Conservation (phyloP, 2,113 vertebrate species). For the Pygoscelis antarcticus region DNA sequence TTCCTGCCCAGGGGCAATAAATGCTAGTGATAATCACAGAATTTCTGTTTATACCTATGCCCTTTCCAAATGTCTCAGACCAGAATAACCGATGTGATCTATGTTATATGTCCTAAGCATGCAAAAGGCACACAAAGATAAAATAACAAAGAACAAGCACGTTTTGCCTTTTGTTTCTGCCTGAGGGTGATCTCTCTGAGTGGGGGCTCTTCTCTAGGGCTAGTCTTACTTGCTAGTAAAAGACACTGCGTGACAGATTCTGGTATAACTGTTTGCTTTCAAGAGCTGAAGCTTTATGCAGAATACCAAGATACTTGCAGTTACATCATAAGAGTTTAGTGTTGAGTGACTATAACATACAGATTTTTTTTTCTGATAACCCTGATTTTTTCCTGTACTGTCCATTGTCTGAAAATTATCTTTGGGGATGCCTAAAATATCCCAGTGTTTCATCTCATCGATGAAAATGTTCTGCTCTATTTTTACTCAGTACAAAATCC, state of each 20-base stretch:
- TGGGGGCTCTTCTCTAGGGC: not conserved
- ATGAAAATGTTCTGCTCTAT: constrained; percentile 57
- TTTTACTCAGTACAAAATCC: constrained; percentile 46
- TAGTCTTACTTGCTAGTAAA: not conserved
- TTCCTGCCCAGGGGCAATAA: not conserved
- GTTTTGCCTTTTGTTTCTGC: not conserved
- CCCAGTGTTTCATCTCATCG: not conserved
- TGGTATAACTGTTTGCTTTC: not conserved
- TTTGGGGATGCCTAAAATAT: constrained; percentile 44
- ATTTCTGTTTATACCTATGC: not conserved
- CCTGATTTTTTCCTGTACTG: not conserved
- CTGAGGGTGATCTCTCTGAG: not conserved
- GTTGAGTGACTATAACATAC: not conserved
- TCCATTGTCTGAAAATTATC: constrained; percentile 11
- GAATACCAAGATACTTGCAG: not conserved
- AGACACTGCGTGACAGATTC: not conserved
- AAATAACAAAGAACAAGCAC: not conserved
- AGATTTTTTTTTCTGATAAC: not conserved
- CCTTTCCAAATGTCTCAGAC: not conserved
- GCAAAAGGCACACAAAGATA: not conserved
- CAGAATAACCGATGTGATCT: not conserved
- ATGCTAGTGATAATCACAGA: not conserved
- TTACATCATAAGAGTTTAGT: not conserved
- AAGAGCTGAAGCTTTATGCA: not conserved
- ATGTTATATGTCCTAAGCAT: not conserved